Evolutionary conservation across 2,888 invertebrate genomes (phyloP).

Genomic region (Endomychus coccineus): DNA sequence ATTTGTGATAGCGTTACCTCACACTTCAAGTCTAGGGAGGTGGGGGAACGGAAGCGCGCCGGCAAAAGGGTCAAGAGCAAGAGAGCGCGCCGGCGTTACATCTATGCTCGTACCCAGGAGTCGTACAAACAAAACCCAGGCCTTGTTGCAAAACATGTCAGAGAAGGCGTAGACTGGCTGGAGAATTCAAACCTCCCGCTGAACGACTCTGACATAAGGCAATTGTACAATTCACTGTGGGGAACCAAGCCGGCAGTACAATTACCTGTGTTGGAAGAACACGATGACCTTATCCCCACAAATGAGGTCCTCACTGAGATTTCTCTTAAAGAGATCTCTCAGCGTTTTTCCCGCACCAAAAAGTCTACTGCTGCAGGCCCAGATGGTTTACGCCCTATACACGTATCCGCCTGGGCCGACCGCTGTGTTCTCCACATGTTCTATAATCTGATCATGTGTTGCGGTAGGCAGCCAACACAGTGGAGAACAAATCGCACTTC

Average conservation of each 20-base stretch:
- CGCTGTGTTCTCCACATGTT: too few relatives aligned
- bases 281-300: conserved; percentile 3
- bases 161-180: conserved; percentile 22
- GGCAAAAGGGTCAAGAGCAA: conserved; percentile 10
- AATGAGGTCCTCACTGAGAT: conserved; percentile 14
- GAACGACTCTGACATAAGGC: conserved; percentile 14
- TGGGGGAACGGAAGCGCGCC: too few relatives aligned
- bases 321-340: conserved; percentile 15
- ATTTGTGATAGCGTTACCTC: conserved; percentile 11
- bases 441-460: conserved; percentile 20
- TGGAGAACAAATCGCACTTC: conserved; percentile 34
- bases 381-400: conserved; percentile 21
- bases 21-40: conserved; percentile 1
- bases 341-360: conserved; percentile 19
- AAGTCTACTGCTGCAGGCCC: conserved; percentile 23
- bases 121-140: conserved; percentile 29
- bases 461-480: conserved; percentile 21
- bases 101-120: conserved; percentile 31
- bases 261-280: conserved; percentile 16
- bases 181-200: conserved; percentile 5
- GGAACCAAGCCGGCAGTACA: conserved; percentile 22
- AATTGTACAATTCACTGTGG: conserved; percentile 28
- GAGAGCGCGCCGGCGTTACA: conserved; percentile 19
- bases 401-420: conserved; percentile 16
- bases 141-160: conserved; percentile 26